Percentiles rank a stretch among this genome's conserved stretches.
phyloP scores from a whole-genome alignment of 2,797 vertebrate species.

The Ceryle rudis region DNA sequence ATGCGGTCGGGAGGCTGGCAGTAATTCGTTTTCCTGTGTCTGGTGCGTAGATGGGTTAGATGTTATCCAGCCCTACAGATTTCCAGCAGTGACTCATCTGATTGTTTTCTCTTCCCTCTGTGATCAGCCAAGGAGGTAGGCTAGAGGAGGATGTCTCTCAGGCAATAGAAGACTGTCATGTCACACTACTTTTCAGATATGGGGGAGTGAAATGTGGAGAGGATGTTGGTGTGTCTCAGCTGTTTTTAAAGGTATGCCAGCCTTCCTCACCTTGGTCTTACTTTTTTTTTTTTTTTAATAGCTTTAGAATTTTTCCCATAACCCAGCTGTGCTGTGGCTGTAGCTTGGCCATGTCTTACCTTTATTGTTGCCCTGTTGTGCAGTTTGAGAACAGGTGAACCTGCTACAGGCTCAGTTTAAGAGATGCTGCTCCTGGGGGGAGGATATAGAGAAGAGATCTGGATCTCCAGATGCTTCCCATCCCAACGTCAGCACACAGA shows the following conservation, averaged over 20 bases:
- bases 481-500: not conserved
- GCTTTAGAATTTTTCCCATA: not conserved
- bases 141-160: not conserved
- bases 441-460: not conserved
- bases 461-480: not conserved
- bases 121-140: not conserved
- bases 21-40: not conserved
- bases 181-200: not conserved
- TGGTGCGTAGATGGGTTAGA: not conserved
- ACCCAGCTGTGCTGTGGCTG: not conserved
- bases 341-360: not conserved
- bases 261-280: not conserved
- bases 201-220: not conserved
- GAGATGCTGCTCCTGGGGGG: not conserved
- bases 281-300: no score
- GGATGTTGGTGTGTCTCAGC: not conserved
- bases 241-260: not conserved
- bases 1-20: not conserved
- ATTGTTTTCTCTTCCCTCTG: not conserved
- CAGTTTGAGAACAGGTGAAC: not conserved
- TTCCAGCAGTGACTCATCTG: conserved; percentile 10
- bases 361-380: not conserved
- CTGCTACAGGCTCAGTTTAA: not conserved
- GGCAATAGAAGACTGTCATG: not conserved
- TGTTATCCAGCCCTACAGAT: not conserved